Base-by-base conservation (phyloP, 2,797 vertebrate genomes). In the Hoplostethus mediterraneus region DNA sequence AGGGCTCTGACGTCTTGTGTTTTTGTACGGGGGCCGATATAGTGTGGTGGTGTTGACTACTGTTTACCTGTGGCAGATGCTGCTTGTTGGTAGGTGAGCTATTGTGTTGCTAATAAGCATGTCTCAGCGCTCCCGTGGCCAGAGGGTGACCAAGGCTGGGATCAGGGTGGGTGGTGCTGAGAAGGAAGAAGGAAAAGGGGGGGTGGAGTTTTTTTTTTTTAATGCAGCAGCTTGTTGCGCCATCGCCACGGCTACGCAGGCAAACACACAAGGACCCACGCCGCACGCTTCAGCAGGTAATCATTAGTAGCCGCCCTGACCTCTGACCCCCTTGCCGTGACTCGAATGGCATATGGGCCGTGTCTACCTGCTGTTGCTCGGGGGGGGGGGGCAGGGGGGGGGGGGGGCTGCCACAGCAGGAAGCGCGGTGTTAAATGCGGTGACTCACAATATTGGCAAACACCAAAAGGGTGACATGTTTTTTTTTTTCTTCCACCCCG, bases 361-460 rank as follows among this genome's bases (percentile, higher is more conserved):
- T 63, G 2, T 85, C 71, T 87, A 87, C 91, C 90, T 92, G 90
- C 88, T 92, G 92, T 80, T 83, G 9, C 47, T 16, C 58, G 63
- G 83, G 62, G 78, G 82, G 77, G 45, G 82, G 77, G 45, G n/a
- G n/a, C n/a, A n/a, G 83, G 62, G 78, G 63, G 83, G 62, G 78
- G 63, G 83, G 62, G 78, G 82, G 77, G 45, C 66, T 42, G 81
- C 77, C 17, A 33, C 47, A 58, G 45, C 54, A 28, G 56, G 53
- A 56, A 10, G 59, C 36, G 53, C 63, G 68, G 65, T 67, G 78
- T 36, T 38, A 44, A 67, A 77, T 66, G 65, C 28, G 10, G 28
- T 36, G 11, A 49, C 52, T 53, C 53, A 16, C 38, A 33, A 45
- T 54, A 5, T 3, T 25, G 25, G 30, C 57, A 17, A n/a, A 7